Conservation (phyloP, 2,113 vertebrate genomes). For the Hiodon alosoides region DNA sequence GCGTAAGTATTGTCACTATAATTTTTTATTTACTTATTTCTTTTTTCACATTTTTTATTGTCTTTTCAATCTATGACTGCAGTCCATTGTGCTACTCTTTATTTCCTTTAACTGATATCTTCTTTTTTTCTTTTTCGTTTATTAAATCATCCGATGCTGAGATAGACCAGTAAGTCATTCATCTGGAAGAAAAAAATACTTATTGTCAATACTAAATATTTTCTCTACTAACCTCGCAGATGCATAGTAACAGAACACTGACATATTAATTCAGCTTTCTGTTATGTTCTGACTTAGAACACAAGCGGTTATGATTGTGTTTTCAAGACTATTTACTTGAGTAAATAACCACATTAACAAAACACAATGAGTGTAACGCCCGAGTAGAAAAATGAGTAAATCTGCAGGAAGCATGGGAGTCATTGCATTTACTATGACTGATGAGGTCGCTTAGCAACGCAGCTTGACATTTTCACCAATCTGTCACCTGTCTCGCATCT, state of each 20-base stretch:
- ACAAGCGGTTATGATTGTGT: too few relatives aligned
- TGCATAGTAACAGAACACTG: too few relatives aligned
- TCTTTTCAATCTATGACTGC: not conserved
- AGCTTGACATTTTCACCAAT: slow-evolving; percentile 9
- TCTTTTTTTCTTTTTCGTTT: slow-evolving; percentile 23
- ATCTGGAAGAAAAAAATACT: not conserved
- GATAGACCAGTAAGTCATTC: slow-evolving; percentile 44
- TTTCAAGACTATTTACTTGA: too few relatives aligned
- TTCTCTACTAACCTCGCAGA: too few relatives aligned
- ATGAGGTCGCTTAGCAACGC: not conserved
- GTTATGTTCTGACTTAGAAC: too few relatives aligned
- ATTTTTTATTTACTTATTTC: too few relatives aligned
- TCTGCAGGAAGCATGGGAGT: not conserved
- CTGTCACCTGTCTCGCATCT: slow-evolving; percentile 1
- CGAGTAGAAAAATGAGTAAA: not conserved
- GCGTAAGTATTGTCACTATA: slow-evolving; percentile 49
- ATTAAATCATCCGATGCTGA: not conserved
- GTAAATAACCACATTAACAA: too few relatives aligned
- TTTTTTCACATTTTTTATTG: not conserved
- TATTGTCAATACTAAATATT: too few relatives aligned
- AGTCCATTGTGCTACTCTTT: slow-evolving; percentile 8
- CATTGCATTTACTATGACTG: not conserved
- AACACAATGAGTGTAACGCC: too few relatives aligned
- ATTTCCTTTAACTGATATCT: not conserved
- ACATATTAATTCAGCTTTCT: too few relatives aligned